Base-by-base conservation (phyloP, 2,888 invertebrate genomes). In the Drosophila lacicola region DNA sequence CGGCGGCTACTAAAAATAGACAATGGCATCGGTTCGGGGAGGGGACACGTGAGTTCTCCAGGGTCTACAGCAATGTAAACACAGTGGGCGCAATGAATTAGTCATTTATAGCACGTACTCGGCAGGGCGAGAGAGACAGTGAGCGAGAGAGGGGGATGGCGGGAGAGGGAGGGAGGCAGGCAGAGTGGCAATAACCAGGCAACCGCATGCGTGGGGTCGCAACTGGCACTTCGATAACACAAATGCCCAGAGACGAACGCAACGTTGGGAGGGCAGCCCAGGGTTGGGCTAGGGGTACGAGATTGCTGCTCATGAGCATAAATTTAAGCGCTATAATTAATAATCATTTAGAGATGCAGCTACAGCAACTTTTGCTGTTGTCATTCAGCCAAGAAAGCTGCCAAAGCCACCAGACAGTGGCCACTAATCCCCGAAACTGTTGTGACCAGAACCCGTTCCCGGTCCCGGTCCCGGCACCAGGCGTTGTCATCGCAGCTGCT, bases 91-190 rank as follows among this genome's bases (percentile, higher is more conserved):
- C 65, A 54, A 78, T 81, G 83, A 88, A 85, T 85, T 81, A 83
- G 86, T 81, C 85, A 85, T 82, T 88, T 85, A 74, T 81, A 77
- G 81, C 85, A 85, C 85, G 88, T 85, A 78, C 60, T 42, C 61
- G 47, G 14, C 21, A n/a, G 51, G 5, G 39, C 36, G 8, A n/a
- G 25, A 11, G 46, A 37, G 39, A 39, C 14, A 14, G 41, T 11
- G 17, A 8, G n/a, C 4, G 19, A 9, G 6, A 14, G 39, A 39
- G 2, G 6, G 8, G 39, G 9, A 39, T 2, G 39, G 2, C 25
- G 17, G 13, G 19, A 14, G 42, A 44, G 10, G 39, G 41, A 14
- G 39, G n/a, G 14, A n/a, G 6, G n/a, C 2, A 4, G 29, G 29
- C 8, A 29, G 17, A 41, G 41, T 14, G 41, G 39, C 8, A 39